Conservation (phyloP, 2,797 vertebrate genomes). For the Pelodytes ibericus region DNA sequence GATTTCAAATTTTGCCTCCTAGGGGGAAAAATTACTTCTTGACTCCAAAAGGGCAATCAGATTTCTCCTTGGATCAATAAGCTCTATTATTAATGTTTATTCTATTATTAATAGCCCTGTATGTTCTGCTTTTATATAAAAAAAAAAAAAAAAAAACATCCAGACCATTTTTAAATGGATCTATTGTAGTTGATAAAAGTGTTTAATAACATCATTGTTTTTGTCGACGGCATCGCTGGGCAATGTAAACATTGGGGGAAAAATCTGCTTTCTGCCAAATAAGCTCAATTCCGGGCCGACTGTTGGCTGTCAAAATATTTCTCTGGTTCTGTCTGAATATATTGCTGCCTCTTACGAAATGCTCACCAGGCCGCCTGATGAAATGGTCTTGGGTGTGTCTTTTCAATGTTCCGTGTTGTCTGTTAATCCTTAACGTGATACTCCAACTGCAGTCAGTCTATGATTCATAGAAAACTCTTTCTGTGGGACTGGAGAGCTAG, state of each 20-base stretch:
- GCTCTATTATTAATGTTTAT: too few species aligned
- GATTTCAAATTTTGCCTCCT: too few species aligned
- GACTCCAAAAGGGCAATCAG: too few species aligned
- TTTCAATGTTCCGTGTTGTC: slow-evolving; percentile 18
- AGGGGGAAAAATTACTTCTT: too few species aligned
- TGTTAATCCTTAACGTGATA: slow-evolving; percentile 17
- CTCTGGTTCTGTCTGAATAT: slow-evolving; percentile 13
- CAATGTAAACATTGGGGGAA: slow-evolving; percentile 29
- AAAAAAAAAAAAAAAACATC: too few species aligned
- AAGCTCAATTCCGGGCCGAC: slow-evolving; percentile 16
- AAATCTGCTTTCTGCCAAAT: slow-evolving; percentile 5
- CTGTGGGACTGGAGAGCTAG: slow-evolving; percentile 1
- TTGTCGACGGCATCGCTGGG: not conserved
- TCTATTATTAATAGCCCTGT: too few species aligned
- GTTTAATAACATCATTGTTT: not conserved
- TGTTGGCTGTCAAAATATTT: slow-evolving; percentile 20
- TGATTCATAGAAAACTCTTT: slow-evolving; percentile 34
- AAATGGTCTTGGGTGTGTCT: slow-evolving; percentile 29
- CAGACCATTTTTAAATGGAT: too few species aligned
- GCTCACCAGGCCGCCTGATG: not conserved
- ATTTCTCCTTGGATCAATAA: too few species aligned
- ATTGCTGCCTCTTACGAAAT: slow-evolving; percentile 27
- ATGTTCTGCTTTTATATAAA: too few species aligned
- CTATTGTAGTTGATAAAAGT: too few species aligned
- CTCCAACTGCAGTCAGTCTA: not conserved